Evolutionary conservation across 2,888 invertebrate genomes (phyloP).

Genomic region (Drosophila testacea): DNA sequence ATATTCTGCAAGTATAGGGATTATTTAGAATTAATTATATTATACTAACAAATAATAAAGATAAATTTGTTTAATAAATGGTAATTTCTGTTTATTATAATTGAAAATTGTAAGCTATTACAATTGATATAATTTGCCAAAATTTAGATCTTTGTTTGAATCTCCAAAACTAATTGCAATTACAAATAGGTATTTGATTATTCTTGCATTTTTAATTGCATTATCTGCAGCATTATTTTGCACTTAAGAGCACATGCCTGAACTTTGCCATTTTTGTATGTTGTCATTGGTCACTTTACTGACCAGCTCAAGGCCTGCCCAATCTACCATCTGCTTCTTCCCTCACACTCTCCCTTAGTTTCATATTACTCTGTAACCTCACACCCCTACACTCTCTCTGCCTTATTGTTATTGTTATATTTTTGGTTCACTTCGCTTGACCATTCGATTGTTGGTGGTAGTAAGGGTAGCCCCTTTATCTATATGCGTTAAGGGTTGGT

Average conservation of each 20-base stretch:
- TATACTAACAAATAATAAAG: too few species aligned
- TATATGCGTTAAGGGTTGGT: conserved; percentile 13
- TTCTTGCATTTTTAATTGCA: conserved; percentile 8
- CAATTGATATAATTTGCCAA: too few species aligned
- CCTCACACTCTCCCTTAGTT: conserved; percentile 1
- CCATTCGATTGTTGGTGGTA: conserved; percentile 45
- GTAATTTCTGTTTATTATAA: too few species aligned
- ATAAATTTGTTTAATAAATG: too few species aligned
- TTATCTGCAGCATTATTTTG: conserved; percentile 19
- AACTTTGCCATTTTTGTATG: conserved; percentile 55
- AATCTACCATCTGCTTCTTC: conserved; percentile 1
- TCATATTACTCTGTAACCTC: background rate
- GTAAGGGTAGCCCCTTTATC: conserved; percentile 30
- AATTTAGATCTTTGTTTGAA: background rate
- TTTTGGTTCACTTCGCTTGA: conserved; percentile 50
- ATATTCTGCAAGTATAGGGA: too few species aligned
- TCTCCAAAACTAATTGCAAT: background rate
- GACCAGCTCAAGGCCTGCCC: conserved; percentile 62
- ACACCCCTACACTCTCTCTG: conserved; percentile 8
- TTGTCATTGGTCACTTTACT: conserved; percentile 38
- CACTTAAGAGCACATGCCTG: conserved; percentile 32
- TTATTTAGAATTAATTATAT: too few species aligned
- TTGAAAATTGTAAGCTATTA: too few species aligned
- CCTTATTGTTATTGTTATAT: conserved; percentile 32
- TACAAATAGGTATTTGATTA: background rate